Percentiles rank a stretch among this genome's conserved stretches.
phyloP scores from a whole-genome alignment of 23 tunicate species.

The Phallusia fumigata region DNA sequence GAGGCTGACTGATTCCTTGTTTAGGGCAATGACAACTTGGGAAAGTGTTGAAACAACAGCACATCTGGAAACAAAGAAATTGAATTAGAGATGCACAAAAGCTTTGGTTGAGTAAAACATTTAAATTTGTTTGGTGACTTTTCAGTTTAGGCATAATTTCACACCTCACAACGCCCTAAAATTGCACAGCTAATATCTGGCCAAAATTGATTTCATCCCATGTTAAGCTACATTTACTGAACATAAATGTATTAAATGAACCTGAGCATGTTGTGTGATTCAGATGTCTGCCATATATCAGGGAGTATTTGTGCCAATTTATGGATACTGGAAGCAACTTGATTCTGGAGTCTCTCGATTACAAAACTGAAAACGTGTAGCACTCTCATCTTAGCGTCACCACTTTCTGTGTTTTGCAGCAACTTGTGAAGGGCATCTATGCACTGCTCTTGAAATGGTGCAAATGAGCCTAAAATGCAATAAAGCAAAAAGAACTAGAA shows the following conservation, averaged over 20 bases:
- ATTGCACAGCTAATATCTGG: too few species aligned
- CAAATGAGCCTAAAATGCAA: conserved; percentile 31
- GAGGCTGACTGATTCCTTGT: conserved; percentile 11
- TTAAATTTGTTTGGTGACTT: too few species aligned
- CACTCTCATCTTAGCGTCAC: conserved; percentile 80
- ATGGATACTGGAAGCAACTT: conserved; percentile 28
- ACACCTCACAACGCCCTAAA: too few species aligned
- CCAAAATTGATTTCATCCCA: too few species aligned
- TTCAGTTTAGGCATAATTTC: too few species aligned
- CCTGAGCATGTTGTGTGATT: conserved; percentile 85
- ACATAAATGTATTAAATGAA: conserved; percentile 5
- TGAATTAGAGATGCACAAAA: too few species aligned
- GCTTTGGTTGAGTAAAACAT: too few species aligned
- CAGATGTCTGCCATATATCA: conserved; percentile 49
- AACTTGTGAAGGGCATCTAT: conserved; percentile 52
- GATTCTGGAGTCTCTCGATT: conserved; percentile 55
- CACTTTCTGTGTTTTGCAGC: conserved; percentile 48
- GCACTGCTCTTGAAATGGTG: conserved; percentile 63
- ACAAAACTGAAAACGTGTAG: conserved; percentile 72
- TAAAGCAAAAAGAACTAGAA: background rate
- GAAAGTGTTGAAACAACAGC: conserved; percentile 49
- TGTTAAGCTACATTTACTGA: too few species aligned
- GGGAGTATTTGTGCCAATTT: conserved; percentile 60
- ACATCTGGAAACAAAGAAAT: conserved; percentile 24
- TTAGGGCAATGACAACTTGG: conserved; percentile 38